These are phyloP conservation scores for Ophonus ardosiacus DNA, from an alignment of 2,888 invertebrate genomes.

Conservation along the genomic window DNA sequence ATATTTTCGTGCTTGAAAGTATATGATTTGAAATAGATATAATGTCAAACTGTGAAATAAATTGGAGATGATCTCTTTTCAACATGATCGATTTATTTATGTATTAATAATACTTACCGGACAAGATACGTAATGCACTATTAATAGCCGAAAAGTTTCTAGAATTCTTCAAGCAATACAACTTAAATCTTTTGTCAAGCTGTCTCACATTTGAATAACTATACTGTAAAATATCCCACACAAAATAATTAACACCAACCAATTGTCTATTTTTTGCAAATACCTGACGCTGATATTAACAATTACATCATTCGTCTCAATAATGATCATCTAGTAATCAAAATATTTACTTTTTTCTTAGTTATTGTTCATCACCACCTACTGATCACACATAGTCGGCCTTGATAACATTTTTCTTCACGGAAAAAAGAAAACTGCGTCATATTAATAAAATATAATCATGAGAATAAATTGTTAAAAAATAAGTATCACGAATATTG, in stretches of 20 bases:
- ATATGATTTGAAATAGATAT: no score
- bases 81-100: no score
- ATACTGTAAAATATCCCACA: background rate
- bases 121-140: no score
- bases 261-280: background rate
- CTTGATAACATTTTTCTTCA: background rate
- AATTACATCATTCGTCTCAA: background rate
- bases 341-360: conserved; percentile 3
- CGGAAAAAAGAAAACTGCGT: conserved; percentile 31
- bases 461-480: conserved; percentile 25
- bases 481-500: conserved; percentile 32
- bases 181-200: background rate
- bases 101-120: no score
- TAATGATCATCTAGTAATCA: conserved; percentile 5
- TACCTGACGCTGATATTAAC: background rate
- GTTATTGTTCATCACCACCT: background rate
- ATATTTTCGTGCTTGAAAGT: no score
- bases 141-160: no score
- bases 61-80: no score
- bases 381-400: background rate
- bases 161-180: no score
- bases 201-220: background rate
- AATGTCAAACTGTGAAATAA: no score
- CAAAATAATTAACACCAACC: background rate
- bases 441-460: conserved; percentile 28